Percentiles rank a stretch among this genome's conserved stretches.
These are phyloP conservation scores for Sander vitreus DNA, from an alignment of 2,113 vertebrate species.

Conservation along the genomic window DNA sequence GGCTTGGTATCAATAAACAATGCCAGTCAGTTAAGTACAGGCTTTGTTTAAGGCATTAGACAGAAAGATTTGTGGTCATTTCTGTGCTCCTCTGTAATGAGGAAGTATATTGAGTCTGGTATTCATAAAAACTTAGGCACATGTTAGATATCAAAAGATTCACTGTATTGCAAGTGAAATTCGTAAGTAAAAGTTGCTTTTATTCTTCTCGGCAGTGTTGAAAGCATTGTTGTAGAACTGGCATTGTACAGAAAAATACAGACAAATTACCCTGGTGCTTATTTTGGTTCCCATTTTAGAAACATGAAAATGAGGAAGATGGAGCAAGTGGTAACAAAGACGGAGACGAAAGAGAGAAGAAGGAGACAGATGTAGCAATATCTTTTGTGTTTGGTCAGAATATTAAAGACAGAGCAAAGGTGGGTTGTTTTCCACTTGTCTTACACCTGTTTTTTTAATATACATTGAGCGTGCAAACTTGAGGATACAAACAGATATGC, in stretches of 20 bases:
- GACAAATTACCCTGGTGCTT: not conserved
- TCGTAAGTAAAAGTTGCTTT: not conserved
- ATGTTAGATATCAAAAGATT: not conserved
- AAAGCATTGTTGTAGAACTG: not conserved
- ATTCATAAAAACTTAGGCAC: not conserved
- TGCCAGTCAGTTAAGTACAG: not conserved
- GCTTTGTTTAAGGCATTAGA: not conserved
- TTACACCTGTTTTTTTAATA: not conserved
- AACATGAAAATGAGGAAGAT: constrained; percentile 85
- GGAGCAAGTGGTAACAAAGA: constrained; percentile 78
- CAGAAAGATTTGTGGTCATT: constrained; percentile 6
- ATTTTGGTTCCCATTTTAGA: constrained; percentile 62
- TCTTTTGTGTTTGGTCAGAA: constrained; percentile 97
- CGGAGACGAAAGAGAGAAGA: constrained; percentile 83
- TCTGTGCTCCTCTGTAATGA: not conserved
- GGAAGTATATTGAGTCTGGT: not conserved
- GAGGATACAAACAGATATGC: not conserved
- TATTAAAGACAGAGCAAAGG: constrained; percentile 97
- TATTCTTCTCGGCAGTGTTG: not conserved
- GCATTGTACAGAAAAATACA: not conserved
- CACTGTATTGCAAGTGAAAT: no score
- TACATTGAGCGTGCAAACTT: not conserved
- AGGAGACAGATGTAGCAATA: constrained; percentile 85
- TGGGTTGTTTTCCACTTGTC: constrained; percentile 57
- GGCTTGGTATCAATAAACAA: not conserved